Evolutionary conservation across 2,888 invertebrate genomes (phyloP).

Genomic region (Philopedon plagiatum): DNA sequence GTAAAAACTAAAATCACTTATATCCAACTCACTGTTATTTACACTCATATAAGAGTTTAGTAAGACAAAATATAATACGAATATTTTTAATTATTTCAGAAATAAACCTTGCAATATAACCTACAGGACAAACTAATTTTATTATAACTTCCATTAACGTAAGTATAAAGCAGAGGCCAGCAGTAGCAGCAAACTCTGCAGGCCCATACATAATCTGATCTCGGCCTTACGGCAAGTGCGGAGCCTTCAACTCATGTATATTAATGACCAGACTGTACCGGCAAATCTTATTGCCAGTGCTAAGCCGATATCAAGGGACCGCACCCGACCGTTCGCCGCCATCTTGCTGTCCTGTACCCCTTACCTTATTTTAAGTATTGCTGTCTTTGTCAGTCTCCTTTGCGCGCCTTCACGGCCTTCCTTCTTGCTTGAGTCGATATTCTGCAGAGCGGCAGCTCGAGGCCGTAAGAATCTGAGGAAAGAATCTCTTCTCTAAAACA

Average conservation of each 20-base stretch:
- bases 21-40: too few species aligned
- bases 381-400: conserved; percentile 61
- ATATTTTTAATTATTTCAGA: neutral
- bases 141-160: conserved; percentile 4
- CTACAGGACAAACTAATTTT: neutral
- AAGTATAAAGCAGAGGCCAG: conserved; percentile 28
- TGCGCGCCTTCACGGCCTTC: conserved; percentile 45
- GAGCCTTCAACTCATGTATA: conserved; percentile 65
- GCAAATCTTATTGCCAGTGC: conserved; percentile 69
- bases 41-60: too few species aligned
- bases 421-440: conserved; percentile 52
- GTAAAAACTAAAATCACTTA: too few species aligned
- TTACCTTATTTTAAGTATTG: conserved; percentile 57
- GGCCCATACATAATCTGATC: conserved; percentile 44
- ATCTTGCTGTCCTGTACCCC: conserved; percentile 65
- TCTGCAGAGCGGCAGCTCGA: conserved; percentile 47
- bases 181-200: conserved; percentile 38
- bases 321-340: conserved; percentile 58
- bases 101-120: neutral
- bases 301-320: conserved; percentile 66
- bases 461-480: conserved; percentile 41
- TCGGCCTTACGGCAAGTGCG: conserved; percentile 28
- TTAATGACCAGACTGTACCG: conserved; percentile 68
- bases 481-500: conserved; percentile 40
- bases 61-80: too few species aligned